A percentile compares a stretch with the other conserved stretches of the same genome.
These are phyloP conservation scores for Zaprionus tsacasi DNA, from an alignment of 1,140 invertebrate genomes.

Conservation along the genomic window DNA sequence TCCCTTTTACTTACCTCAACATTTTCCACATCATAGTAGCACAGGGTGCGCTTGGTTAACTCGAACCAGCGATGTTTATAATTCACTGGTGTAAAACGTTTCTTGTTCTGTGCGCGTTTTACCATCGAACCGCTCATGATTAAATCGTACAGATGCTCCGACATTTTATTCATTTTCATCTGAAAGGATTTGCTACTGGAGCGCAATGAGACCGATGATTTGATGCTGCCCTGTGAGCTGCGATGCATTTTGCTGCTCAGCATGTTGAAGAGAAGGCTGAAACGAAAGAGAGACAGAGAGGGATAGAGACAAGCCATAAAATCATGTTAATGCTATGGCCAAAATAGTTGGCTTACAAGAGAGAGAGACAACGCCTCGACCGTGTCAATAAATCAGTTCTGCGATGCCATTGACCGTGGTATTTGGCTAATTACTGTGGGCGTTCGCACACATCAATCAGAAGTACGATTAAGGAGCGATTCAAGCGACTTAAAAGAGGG, in stretches of 20 bases:
- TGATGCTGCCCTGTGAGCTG: conserved; percentile 67
- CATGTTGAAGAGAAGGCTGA: conserved; percentile 38
- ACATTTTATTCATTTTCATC: conserved; percentile 79
- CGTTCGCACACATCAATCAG: conserved; percentile 71
- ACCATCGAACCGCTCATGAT: conserved; percentile 90
- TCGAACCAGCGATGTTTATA: conserved; percentile 94
- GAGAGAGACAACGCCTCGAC: conserved; percentile 44
- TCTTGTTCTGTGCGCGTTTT: conserved; percentile 94
- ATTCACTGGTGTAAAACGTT: conserved; percentile 92
- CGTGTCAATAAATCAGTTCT: conserved; percentile 52
- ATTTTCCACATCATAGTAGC: conserved; percentile 92
- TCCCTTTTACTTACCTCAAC: conserved; percentile 87
- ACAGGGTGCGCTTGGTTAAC: conserved; percentile 89
- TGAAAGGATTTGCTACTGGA: conserved; percentile 78
- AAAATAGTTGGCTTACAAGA: conserved; percentile 67
- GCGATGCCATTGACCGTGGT: conserved; percentile 63
- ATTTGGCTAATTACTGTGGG: conserved; percentile 65
- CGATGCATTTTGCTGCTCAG: conserved; percentile 62
- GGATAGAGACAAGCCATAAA: conserved; percentile 23
- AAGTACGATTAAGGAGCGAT: conserved; percentile 14
- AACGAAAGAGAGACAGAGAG: conserved; percentile 2
- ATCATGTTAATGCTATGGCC: conserved; percentile 44
- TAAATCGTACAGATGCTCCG: conserved; percentile 76
- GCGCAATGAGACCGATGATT: conserved; percentile 61
- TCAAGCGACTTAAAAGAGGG: not conserved